Percentiles rank a stretch among this genome's conserved stretches.
phyloP scores from a whole-genome alignment of 2,797 vertebrate species.

The Pelobates cultripes region DNA sequence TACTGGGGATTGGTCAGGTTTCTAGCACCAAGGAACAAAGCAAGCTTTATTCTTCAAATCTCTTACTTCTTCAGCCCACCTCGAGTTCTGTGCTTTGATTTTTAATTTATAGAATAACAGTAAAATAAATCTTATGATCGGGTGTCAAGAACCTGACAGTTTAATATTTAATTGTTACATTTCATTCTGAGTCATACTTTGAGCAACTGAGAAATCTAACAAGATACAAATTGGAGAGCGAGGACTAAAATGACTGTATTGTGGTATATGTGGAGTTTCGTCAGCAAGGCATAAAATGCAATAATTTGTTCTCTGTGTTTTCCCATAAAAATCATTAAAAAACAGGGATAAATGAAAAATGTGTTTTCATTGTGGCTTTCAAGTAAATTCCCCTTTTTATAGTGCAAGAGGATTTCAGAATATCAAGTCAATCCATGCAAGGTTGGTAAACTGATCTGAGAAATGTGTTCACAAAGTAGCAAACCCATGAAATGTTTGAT shows the following conservation, averaged over 20 bases:
- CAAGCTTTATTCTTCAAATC: conserved; percentile 41
- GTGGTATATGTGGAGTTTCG: conserved; percentile 17
- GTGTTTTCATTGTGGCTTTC: no score
- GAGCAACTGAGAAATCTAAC: conserved; percentile 5
- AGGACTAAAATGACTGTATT: conserved; percentile 13
- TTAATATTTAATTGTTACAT: conserved; percentile 20
- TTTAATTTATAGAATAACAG: conserved; percentile 6
- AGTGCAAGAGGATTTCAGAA: no score
- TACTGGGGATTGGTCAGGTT: conserved; percentile 39
- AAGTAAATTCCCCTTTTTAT: no score
- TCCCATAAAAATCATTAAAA: conserved; percentile 16
- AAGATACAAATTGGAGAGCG: background rate
- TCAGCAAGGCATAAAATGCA: conserved; percentile 17
- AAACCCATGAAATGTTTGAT: no score
- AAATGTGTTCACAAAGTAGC: no score
- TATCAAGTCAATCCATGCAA: no score
- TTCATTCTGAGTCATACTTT: background rate
- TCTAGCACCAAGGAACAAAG: conserved; percentile 52
- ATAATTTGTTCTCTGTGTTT: conserved; percentile 28
- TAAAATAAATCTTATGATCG: conserved; percentile 8
- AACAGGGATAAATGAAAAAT: background rate
- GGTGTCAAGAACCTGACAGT: conserved; percentile 17
- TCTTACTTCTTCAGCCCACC: conserved; percentile 50
- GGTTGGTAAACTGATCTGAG: no score
- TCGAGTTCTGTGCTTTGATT: conserved; percentile 11